Base-by-base conservation (phyloP, 2,888 invertebrate species). In the Polyploca ridens region DNA sequence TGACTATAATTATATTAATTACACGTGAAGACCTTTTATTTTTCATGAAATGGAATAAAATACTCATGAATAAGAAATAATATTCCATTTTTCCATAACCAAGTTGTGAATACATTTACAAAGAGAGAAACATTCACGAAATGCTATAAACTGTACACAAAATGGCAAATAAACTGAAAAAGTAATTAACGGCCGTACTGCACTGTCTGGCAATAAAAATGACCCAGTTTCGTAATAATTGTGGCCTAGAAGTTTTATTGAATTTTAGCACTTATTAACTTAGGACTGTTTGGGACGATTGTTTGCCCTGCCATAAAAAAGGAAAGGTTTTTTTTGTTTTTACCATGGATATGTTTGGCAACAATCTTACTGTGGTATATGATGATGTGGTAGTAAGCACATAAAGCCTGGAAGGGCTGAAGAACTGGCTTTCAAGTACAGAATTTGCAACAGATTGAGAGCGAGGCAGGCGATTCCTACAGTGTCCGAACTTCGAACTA, bases 151-250 rank as follows among this genome's bases (percentile, higher is more conserved):
- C 46, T 4, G 6, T 46, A 27, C 27, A 27, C 27, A 27, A n/a
- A 7, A 14, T n/a, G 6, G n/a, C n/a, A 46, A 44, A 44, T 46
- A n/a, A 46, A 46, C 46, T 46, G 46, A 46, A 46, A 27, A 46
- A 46, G 46, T 46, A 46, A 46, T 46, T 46, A 46, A n/a, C n/a
- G 46, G n/a, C 13, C 13, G 8, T 38, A 41, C 41, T 46, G 7
- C n/a, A 46, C 46, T 46, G 46, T 46, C 46, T 46, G n/a, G 46
- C 46, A 46, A 46, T 46, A 46, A 46, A 46, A 46, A 46, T n/a
- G 46, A 46, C 46, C 46, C n/a, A 46, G n/a, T 46, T 46, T 46
- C n/a, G 46, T n/a, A 1, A 46, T n/a, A 46, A 46, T 46, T 46
- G 6, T n/a, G 46, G 10, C 46, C 46, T 46, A n/a, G n/a, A 46